A percentile compares a stretch with the other conserved stretches of the same genome.
phyloP scores from a whole-genome alignment of 1,140 invertebrate genomes.

The Eupristina koningsbergeri region DNA sequence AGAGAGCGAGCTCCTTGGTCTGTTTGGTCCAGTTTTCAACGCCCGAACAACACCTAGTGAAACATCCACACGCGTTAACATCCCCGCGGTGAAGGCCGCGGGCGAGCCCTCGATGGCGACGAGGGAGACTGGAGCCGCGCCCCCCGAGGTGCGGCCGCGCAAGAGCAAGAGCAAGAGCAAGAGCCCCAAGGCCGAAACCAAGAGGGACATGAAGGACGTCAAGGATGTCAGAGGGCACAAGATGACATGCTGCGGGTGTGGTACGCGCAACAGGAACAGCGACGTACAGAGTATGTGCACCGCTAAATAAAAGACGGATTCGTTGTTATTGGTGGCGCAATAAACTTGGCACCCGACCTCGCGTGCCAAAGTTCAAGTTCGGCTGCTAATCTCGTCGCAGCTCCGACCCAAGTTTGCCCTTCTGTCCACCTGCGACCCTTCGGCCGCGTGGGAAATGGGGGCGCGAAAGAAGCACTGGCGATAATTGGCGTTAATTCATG shows the following conservation, averaged over 20 bases:
- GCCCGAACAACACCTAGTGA: no score
- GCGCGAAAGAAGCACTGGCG: not conserved
- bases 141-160: slow-evolving; percentile 1
- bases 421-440: not conserved
- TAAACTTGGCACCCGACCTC: slow-evolving; percentile 36
- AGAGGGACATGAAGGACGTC: not conserved
- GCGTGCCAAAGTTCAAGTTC: slow-evolving; percentile 47
- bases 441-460: not conserved
- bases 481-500: slow-evolving; percentile 28
- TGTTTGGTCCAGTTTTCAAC: no score
- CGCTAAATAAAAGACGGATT: not conserved
- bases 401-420: not conserved
- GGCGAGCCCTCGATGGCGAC: not conserved
- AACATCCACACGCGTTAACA: no score
- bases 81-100: not conserved
- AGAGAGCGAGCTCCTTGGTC: no score
- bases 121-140: not conserved
- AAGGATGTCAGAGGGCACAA: slow-evolving; percentile 59
- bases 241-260: slow-evolving; percentile 69
- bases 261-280: slow-evolving; percentile 71
- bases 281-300: slow-evolving; percentile 65
- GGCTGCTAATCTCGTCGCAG: slow-evolving; percentile 29
- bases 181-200: slow-evolving; percentile 1
- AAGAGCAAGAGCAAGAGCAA: slow-evolving; percentile 37
- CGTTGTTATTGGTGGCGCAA: not conserved